Base-by-base conservation (phyloP, 1,140 invertebrate genomes). In the Temnothorax longispinosus region DNA sequence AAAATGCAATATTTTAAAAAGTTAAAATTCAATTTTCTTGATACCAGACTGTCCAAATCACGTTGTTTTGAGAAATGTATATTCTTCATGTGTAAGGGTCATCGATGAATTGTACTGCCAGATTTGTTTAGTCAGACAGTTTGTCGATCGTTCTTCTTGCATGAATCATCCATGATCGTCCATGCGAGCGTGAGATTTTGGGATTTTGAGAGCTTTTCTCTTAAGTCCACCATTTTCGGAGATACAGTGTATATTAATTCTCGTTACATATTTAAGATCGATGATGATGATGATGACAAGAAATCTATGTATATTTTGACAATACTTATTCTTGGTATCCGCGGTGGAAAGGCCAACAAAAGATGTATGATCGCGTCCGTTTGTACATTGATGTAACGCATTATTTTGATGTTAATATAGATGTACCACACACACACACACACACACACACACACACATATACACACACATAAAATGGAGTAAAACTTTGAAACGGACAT, bases 291-390 rank as follows among this genome's bases (percentile, higher is more conserved):
- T 50, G 56, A 86, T 86, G 77, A 92, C 81, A 78, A 92, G 87
- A 86, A 91, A 87, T 90, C 85, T 88, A 89, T 92, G 90, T 93
- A 93, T 93, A 93, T 93, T 93, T 93, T 93, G 93, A 93, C 91
- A 93, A 93, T 93, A 93, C 91, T 27, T 93, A 91, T 93, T 93
- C 89, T 91, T 92, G 89, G 91, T 92, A 92, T 78, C 54, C 80
- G 69, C 44, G 54, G 82, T 60, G 54, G 44, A 88, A 82, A 64
- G 44, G 56, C 47, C 74, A 81, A 88, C 67, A 77, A 88, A 80
- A 86, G 65, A 58, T 88, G 77, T 89, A 84, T 77, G 88, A 88
- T 91, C 88, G 89, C 85, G 90, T 92, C 91, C 87, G 81, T 92
- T 92, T 93, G 92, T 93, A 93, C 81, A 93, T 93, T 92, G 60